Base-by-base conservation (phyloP, 1,140 invertebrate species). In the Lithobius niger region DNA sequence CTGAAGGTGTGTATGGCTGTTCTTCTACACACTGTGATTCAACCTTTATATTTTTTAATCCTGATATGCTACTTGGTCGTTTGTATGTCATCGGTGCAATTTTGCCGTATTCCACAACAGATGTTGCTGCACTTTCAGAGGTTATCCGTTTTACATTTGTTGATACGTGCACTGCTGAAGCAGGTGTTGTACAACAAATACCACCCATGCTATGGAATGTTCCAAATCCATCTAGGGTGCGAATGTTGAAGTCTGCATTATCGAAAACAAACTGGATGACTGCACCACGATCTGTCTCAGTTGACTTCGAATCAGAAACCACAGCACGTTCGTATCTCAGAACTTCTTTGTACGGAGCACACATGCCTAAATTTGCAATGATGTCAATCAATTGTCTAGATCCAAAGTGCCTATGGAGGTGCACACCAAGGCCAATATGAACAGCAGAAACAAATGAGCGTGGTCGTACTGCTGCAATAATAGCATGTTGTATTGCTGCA, bases 131-230 rank as follows among this genome's bases (percentile, higher is more conserved):
- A 10, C 3, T 6, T 16, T 19, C 4, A 16, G 22, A 6, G 6
- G 6, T 45, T 19, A 13, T 18, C 16, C 43, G 6, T 6, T 4
- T 16, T 19, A 45, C 4, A 6, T 19, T 19, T 45, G 43, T 45
- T 6, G 4, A 16, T 4, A 16, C 4, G 22, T 4, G 6, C 3
- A 51, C 49, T 27, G 49, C 49, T 44, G 2, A 4, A 13, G 27
- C 21, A n/a, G 53, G 58, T 18, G 60, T 63, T 16, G 52, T 28
- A 43, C 53, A 56, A 18, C n/a, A 27, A 24, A 63, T 60, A 15
- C 61, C 60, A 16, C 62, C 65, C 59, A 66, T 63, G 25, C 16
- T 40, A 53, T 66, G 63, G 52, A 66, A 66, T 0, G 62, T 66
- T 16, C 55, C 40, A 24, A 18, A 40, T 16, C 63, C 62, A 57